Evolutionary conservation across 2,797 vertebrate genomes (phyloP), one percentile per base, ranked within the genome.

Genomic region (Antrozous pallidus): DNA sequence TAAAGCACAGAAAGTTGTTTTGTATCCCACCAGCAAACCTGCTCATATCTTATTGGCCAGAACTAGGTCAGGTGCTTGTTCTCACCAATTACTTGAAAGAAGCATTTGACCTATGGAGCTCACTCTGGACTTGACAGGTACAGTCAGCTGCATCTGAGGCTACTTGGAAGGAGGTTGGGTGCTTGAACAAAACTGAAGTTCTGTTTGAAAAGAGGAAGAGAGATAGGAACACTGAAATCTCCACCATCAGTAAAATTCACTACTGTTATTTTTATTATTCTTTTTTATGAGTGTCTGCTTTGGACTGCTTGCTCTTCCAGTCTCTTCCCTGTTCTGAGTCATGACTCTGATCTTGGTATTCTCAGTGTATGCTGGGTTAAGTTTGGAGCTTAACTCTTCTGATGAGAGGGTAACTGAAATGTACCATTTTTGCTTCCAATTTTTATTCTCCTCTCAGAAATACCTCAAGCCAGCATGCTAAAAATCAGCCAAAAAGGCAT

Each of bases 391-490:
- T 92, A 54, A 17, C n/a, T 95, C 67, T 77, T 92, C 61, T 92
- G 56, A 91, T 56, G 58, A 84, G 33, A 94, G 26, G 51, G 92
- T 47, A 82, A 51, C 31, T 28, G n/a, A 93, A 74, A 89, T 45
- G 36, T 79, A 91, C 40, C 36, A 70, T 85, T 78, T 95, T 75
- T 86, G 67, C 38, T 93, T 81, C 84, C 74, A 93, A 77, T n/a
- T 75, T 91, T 75, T n/a, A 40, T 88, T 70, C 28, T 13, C 16
- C 24, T 49, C 65, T 91, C 80, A 82, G 49, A 95, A 90, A 91
- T 69, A 82, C 71, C 26, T 78, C 75, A 51, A 63, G 54, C 54
- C 88, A 90, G 81, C 33, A 45, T 91, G 58, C 73, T 56, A 80
- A 56, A 38, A 94, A 93, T 10, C 28, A 89, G 80, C 7, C 77